phyloP scores from a whole-genome alignment of 1,140 invertebrate genomes.

The Lordiphosa mommai region DNA sequence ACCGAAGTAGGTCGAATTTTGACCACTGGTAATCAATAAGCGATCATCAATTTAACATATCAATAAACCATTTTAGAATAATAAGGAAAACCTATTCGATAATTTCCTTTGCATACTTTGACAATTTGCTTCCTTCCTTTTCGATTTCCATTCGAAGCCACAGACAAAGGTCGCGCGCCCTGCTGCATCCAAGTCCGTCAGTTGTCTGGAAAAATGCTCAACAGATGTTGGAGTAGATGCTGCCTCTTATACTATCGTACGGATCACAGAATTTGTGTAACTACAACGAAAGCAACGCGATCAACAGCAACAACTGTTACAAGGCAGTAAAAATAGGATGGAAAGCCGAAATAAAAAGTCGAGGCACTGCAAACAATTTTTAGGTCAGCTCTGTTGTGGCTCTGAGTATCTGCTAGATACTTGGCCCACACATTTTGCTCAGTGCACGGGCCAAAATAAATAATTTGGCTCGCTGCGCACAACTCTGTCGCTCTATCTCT shows the following conservation, averaged over 20 bases:
- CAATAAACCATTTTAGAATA: no score
- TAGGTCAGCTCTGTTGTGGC: no score
- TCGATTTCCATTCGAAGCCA: not conserved
- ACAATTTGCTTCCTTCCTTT: not conserved
- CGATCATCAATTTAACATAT: no score
- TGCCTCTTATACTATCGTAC: constrained; percentile 11
- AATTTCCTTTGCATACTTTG: no score
- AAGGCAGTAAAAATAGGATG: constrained; percentile 62
- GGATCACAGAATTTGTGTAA: constrained; percentile 45
- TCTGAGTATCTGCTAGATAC: not conserved
- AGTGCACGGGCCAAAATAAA: constrained; percentile 71
- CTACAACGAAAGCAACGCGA: constrained; percentile 22
- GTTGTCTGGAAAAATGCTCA: constrained; percentile 47
- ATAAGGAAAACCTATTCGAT: no score
- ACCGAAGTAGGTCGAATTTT: no score
- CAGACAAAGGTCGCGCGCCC: constrained; percentile 34
- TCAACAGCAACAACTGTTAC: constrained; percentile 65
- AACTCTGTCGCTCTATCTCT: constrained; percentile 28
- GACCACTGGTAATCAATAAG: no score
- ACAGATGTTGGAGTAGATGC: constrained; percentile 66
- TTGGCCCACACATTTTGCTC: constrained; percentile 8
- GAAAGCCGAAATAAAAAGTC: constrained; percentile 38
- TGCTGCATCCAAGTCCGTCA: constrained; percentile 33
- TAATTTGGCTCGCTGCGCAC: constrained; percentile 58
- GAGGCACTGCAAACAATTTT: constrained; percentile 22